Evolutionary conservation across 2,888 invertebrate species (phyloP).

Genomic region (Parapristionchus giblindavisi): DNA sequence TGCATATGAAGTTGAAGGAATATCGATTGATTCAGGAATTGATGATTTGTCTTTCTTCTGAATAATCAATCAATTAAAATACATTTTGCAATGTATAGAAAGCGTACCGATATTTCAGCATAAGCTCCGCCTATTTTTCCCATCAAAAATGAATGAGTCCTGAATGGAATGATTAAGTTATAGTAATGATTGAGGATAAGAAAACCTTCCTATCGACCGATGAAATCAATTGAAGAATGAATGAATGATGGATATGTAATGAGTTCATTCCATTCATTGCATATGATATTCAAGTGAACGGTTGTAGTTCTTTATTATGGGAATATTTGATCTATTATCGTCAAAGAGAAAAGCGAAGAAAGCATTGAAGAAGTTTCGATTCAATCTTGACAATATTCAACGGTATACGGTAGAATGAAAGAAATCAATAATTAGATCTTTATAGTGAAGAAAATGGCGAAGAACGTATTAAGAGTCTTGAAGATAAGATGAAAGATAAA

Average conservation of each 20-base stretch:
- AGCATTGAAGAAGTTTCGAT: slow-evolving; percentile 19
- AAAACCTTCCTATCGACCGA: neutral
- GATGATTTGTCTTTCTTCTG: too few species aligned
- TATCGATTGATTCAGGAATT: too few species aligned
- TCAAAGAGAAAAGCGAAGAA: neutral
- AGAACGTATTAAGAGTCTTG: neutral
- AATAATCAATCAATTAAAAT: too few species aligned
- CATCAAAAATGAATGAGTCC: slow-evolving; percentile 4
- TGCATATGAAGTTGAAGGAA: too few species aligned
- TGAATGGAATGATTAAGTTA: neutral
- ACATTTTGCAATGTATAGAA: too few species aligned
- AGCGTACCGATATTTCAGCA: neutral
- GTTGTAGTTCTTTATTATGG: slow-evolving; percentile 3
- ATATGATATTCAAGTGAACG: neutral
- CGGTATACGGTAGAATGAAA: neutral
- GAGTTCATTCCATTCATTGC: neutral
- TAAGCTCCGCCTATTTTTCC: slow-evolving; percentile 5
- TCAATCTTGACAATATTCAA: neutral
- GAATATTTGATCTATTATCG: neutral
- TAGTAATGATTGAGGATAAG: neutral
- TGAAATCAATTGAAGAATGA: neutral
- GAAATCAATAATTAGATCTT: neutral
- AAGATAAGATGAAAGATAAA: neutral
- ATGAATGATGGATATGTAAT: neutral
- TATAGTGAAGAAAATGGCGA: neutral